These are phyloP conservation scores for Aurelia aurita DNA, from an alignment of 30 jellyfish, hydroid and myxozoan genomes.

Conservation along the genomic window DNA sequence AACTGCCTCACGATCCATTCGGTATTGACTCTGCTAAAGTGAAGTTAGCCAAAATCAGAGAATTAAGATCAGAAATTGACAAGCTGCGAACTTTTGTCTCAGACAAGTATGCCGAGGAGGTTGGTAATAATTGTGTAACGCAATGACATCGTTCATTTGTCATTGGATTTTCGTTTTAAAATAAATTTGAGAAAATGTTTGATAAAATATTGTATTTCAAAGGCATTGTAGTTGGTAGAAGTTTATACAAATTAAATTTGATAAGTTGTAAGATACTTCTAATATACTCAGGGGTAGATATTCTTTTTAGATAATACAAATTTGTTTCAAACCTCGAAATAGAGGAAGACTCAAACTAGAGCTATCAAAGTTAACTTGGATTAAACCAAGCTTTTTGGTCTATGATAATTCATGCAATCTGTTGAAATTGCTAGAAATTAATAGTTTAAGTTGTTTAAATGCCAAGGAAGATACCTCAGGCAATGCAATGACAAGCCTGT, in stretches of 20 bases:
- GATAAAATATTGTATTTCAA: background rate
- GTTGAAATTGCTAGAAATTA: too few species aligned
- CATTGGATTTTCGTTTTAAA: background rate
- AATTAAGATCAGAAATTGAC: conserved; percentile 71
- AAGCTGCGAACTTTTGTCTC: conserved; percentile 77
- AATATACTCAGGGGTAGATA: too few species aligned
- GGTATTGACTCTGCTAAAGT: conserved; percentile 54
- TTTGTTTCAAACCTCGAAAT: too few species aligned
- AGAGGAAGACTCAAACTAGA: too few species aligned
- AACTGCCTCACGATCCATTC: conserved; percentile 32
- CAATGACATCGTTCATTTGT: conserved; percentile 39
- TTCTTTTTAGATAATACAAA: too few species aligned
- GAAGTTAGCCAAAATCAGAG: conserved; percentile 50
- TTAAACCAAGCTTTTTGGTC: too few species aligned
- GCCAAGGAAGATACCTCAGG: too few species aligned
- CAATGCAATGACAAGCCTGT: too few species aligned
- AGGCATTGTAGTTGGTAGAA: background rate
- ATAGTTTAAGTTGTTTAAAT: too few species aligned
- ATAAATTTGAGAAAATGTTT: conserved; percentile 1
- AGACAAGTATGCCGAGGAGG: conserved; percentile 96
- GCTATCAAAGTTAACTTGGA: too few species aligned
- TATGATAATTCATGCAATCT: too few species aligned
- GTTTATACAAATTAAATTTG: background rate
- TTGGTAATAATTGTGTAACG: conserved; percentile 90
- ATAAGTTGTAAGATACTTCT: too few species aligned